These are phyloP conservation scores for Iguana delicatissima DNA, from an alignment of 2,797 vertebrate species.

Conservation along the genomic window DNA sequence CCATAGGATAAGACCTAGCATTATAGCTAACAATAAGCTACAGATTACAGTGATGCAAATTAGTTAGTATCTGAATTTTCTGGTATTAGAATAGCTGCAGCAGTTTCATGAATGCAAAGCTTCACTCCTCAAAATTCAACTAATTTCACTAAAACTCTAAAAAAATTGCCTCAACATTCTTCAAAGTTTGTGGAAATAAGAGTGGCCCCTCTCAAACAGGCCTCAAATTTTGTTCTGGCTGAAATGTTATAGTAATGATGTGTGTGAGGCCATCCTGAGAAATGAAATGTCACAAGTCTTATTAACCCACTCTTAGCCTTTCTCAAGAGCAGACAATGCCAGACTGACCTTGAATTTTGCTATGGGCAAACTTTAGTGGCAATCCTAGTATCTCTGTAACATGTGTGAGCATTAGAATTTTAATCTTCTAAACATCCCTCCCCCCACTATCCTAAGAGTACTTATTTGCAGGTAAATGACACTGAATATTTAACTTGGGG, in stretches of 20 bases:
- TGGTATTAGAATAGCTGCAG: constrained; percentile 13
- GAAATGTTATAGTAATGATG: neutral
- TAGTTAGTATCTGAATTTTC: constrained; percentile 1
- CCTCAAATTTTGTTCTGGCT: neutral
- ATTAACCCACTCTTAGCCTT: neutral
- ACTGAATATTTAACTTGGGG: too few relatives aligned
- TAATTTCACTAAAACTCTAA: neutral
- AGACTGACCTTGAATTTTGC: neutral
- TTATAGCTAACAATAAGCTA: neutral
- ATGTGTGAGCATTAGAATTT: neutral
- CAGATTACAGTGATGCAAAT: neutral
- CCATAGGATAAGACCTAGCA: neutral
- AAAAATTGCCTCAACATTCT: neutral
- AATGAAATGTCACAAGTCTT: neutral
- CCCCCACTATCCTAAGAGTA: neutral
- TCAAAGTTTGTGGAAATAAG: neutral
- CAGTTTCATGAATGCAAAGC: neutral
- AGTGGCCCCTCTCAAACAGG: neutral
- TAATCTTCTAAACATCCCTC: neutral
- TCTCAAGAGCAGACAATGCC: neutral
- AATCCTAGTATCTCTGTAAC: neutral
- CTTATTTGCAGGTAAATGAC: neutral
- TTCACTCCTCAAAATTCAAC: neutral
- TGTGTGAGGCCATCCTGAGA: neutral
- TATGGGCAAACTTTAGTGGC: neutral